A percentile compares a stretch with the other conserved stretches of the same genome.
Evolutionary conservation across 2,797 vertebrate genomes (phyloP).

Genomic region (Scolopax rusticola): DNA sequence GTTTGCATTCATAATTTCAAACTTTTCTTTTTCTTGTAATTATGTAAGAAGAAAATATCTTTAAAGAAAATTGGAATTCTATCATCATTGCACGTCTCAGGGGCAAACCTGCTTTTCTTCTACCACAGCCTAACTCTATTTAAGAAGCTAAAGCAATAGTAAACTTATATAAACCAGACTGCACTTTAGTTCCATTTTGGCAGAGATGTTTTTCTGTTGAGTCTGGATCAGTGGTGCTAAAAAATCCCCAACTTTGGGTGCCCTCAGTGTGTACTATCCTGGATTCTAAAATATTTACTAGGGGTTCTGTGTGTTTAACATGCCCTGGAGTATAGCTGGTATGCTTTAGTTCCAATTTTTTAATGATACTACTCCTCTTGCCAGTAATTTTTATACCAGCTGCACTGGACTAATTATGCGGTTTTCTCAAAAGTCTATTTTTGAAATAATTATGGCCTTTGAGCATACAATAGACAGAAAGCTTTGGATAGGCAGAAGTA

Average conservation of each 20-base stretch:
- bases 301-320: conserved; percentile 59
- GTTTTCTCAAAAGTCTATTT: conserved; percentile 78
- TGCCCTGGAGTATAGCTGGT: conserved; percentile 64
- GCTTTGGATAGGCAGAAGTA: conserved; percentile 29
- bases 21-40: not conserved
- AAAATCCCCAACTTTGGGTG: not conserved
- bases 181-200: not conserved
- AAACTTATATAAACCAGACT: not conserved
- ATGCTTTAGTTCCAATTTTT: conserved; percentile 73
- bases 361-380: conserved; percentile 72
- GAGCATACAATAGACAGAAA: conserved; percentile 64
- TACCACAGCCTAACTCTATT: not conserved
- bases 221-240: not conserved
- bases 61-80: not conserved
- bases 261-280: not conserved
- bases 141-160: not conserved
- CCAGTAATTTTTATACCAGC: conserved; percentile 77
- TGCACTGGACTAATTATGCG: conserved; percentile 77
- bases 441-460: conserved; percentile 78
- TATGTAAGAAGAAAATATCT: not conserved
- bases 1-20: not conserved
- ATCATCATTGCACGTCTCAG: not conserved
- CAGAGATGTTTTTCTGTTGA: not conserved
- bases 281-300: conserved; percentile 60
- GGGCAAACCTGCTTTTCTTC: not conserved